Base-by-base conservation (phyloP, 1,140 invertebrate species). In the Solenopsis fugax region DNA sequence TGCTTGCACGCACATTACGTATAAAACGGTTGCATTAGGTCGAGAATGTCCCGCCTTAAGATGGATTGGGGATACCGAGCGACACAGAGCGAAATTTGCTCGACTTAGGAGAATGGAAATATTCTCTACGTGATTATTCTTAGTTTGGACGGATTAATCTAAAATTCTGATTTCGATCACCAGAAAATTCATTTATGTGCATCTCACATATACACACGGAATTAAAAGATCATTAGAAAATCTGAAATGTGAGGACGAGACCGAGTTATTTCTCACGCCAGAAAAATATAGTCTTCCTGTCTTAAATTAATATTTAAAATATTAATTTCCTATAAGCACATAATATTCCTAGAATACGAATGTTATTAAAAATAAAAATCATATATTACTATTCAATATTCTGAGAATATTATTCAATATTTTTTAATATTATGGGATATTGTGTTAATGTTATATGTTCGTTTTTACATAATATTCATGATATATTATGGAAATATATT, bases 1-100 rank as follows among this genome's bases (percentile, higher is more conserved):
- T 24, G 9, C n/a, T 50, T 29, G 24, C 52, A 58, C 58, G 16
- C 24, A 73, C 56, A 65, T 62, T 65, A 65, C 48, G 37, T 37
- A 37, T n/a, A 60, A 78, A 76, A 85, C 21, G 10, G 34, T 56
- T 65, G 73, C 73, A 45, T 65, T 85, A 78, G 21, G n/a, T 60
- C 12, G 34, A 69, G 48, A 78, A 65, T 78, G 60, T 65, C 60
- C 64, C 10, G 48, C 13, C 48, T 78, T 34, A 41, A 73, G 54
- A 82, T 73, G n/a, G 7, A 73, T 75, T 60, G 37, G 18, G 54
- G 60, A 0, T 1, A 5, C 37, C 6, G 18, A n/a, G 45, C 37
- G 60, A 0, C 1, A 5, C 37, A 12, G 18, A n/a, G 45, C 37
- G n/a, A 58, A 34, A 50, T 84, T 58, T 5, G 13, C 7, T 13